Evolutionary conservation across 2,888 invertebrate genomes (phyloP).

Genomic region (Pemphredon lugubris): DNA sequence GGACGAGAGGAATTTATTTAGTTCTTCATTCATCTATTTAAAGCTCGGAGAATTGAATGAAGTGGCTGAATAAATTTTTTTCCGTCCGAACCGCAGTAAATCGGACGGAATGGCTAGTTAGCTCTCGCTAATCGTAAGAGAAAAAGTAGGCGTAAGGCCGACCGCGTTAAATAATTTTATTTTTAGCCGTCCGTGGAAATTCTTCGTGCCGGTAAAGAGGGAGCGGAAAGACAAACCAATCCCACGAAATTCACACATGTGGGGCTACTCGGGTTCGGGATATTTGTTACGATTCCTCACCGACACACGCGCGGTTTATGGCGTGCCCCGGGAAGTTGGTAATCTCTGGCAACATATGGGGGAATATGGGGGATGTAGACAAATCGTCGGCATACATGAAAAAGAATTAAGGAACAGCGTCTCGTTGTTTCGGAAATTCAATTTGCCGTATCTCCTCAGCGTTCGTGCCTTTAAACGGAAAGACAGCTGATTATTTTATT

Average conservation of each 20-base stretch:
- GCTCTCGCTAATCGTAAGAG: no score
- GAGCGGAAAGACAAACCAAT: constrained; percentile 19
- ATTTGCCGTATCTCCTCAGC: no score
- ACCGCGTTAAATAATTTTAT: constrained; percentile 36
- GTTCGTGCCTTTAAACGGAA: no score
- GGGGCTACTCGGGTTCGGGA: not conserved
- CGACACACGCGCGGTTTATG: constrained; percentile 12
- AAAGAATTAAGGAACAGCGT: not conserved
- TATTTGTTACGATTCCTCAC: constrained; percentile 14
- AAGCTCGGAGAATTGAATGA: no score
- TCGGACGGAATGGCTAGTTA: no score
- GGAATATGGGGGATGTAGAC: not conserved
- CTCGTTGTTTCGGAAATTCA: not conserved
- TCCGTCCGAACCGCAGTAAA: no score
- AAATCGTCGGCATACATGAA: constrained; percentile 4
- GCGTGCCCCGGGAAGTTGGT: constrained; percentile 17
- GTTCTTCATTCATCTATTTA: no score
- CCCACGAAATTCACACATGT: constrained; percentile 27
- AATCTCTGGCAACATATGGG: constrained; percentile 29
- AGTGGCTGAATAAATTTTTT: no score
- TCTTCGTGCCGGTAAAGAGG: constrained; percentile 10
- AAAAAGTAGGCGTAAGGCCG: constrained; percentile 1
- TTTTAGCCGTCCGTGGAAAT: constrained; percentile 44
- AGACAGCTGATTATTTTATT: no score
- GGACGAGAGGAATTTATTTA: no score